Evolutionary conservation across 1,140 invertebrate genomes (phyloP).

Genomic region (Hyles euphorbiae): DNA sequence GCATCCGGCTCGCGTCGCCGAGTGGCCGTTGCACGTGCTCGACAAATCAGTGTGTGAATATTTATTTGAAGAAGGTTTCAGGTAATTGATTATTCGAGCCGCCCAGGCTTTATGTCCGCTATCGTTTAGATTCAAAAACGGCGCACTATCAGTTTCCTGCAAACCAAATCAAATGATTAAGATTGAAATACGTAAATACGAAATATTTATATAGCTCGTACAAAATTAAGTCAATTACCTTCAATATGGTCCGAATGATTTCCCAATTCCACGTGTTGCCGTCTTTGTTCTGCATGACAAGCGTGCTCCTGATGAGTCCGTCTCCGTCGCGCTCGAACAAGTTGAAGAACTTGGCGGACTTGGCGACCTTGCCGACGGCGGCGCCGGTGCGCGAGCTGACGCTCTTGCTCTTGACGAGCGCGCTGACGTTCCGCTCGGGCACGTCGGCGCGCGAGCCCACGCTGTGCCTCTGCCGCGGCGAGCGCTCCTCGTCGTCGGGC

Average conservation of each 20-base stretch:
- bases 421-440: conserved; percentile 55
- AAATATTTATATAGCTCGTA: neutral
- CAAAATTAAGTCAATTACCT: conserved; percentile 72
- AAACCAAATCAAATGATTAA: conserved; percentile 4
- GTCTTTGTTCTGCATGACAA: conserved; percentile 84
- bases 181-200: neutral
- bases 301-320: conserved; percentile 82
- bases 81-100: conserved; percentile 88
- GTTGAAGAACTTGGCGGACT: conserved; percentile 64
- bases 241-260: conserved; percentile 85
- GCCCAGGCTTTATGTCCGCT: conserved; percentile 87
- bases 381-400: conserved; percentile 65
- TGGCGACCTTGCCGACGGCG: conserved; percentile 62
- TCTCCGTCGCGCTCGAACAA: conserved; percentile 78
- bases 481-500: conserved; percentile 58
- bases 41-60: conserved; percentile 84
- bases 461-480: conserved; percentile 65
- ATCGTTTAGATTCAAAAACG: conserved; percentile 70
- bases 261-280: conserved; percentile 90
- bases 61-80: conserved; percentile 90
- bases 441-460: conserved; percentile 63
- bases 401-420: conserved; percentile 71
- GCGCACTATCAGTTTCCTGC: conserved; percentile 53
- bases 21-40: conserved; percentile 50
- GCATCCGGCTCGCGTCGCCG: conserved; percentile 57